phyloP scores from a whole-genome alignment of 2,113 vertebrate species.

The Lepus europaeus region DNA sequence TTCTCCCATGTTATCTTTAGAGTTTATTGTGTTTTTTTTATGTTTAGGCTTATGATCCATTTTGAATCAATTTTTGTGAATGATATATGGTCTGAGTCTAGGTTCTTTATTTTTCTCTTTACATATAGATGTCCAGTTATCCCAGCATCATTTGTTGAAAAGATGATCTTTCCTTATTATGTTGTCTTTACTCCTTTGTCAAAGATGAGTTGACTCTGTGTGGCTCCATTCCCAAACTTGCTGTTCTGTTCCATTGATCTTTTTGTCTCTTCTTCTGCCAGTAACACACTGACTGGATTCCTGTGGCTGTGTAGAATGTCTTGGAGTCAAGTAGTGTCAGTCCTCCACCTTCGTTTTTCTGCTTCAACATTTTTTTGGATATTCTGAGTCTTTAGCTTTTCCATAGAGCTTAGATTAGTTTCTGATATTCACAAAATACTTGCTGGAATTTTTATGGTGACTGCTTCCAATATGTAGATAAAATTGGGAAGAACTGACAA shows the following conservation, averaged over 20 bases:
- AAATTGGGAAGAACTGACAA: background rate
- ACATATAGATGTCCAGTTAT: no score
- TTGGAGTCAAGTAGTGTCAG: background rate
- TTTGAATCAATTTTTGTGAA: background rate
- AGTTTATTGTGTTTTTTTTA: background rate
- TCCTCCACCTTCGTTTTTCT: background rate
- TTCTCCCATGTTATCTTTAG: background rate
- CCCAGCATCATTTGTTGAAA: background rate
- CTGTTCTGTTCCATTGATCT: background rate
- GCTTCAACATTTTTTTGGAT: background rate
- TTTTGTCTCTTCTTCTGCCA: background rate
- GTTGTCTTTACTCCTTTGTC: background rate
- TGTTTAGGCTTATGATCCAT: background rate
- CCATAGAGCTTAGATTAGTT: background rate
- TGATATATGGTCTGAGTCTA: background rate
- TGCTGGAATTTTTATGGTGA: background rate
- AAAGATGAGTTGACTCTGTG: background rate
- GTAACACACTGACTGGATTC: background rate
- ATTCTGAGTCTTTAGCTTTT: background rate
- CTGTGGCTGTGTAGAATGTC: background rate
- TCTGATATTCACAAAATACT: background rate
- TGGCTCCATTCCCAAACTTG: background rate
- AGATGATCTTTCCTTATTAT: background rate
- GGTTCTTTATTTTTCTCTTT: background rate
- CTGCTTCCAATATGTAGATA: background rate